Percentiles rank a stretch among this genome's conserved stretches.
Conservation (phyloP, 2,797 vertebrate genomes). For the Coranthus polyacanthus region DNA sequence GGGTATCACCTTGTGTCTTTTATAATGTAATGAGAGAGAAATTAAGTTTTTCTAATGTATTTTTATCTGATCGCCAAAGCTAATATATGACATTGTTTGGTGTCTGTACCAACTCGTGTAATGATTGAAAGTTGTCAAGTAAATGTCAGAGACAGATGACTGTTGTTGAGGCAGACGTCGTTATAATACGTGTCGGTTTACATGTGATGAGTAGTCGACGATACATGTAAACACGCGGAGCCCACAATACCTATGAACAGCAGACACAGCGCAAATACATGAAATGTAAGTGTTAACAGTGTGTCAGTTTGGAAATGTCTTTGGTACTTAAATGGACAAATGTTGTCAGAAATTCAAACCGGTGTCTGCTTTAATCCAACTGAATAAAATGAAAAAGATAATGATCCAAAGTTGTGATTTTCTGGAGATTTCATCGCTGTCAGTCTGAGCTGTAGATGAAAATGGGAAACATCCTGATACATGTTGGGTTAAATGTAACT, state of each 20-base stretch:
- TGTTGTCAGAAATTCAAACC: conserved; percentile 25
- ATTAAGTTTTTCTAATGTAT: conserved; percentile 54
- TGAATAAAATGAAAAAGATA: conserved; percentile 55
- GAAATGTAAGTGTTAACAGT: not conserved
- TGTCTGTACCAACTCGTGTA: conserved; percentile 35
- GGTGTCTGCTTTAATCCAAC: conserved; percentile 30
- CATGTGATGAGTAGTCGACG: not conserved
- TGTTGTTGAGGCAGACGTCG: not conserved
- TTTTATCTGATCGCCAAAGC: conserved; percentile 59
- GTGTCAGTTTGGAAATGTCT: conserved; percentile 11
- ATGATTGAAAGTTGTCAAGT: conserved; percentile 26
- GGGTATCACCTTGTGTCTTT: conserved; percentile 58
- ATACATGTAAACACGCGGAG: conserved; percentile 17
- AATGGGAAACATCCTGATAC: no score
- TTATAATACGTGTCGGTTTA: conserved; percentile 9
- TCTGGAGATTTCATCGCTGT: not conserved
- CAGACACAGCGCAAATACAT: not conserved
- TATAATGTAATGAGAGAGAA: conserved; percentile 41
- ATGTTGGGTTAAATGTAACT: no score
- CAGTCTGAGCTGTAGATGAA: not conserved
- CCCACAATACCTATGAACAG: not conserved
- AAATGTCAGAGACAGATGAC: conserved; percentile 9
- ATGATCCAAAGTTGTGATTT: conserved; percentile 12
- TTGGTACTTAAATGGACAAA: conserved; percentile 3
- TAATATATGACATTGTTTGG: conserved; percentile 47